Base-by-base conservation (phyloP, 1,140 invertebrate genomes). In the Drosophila obscura region DNA sequence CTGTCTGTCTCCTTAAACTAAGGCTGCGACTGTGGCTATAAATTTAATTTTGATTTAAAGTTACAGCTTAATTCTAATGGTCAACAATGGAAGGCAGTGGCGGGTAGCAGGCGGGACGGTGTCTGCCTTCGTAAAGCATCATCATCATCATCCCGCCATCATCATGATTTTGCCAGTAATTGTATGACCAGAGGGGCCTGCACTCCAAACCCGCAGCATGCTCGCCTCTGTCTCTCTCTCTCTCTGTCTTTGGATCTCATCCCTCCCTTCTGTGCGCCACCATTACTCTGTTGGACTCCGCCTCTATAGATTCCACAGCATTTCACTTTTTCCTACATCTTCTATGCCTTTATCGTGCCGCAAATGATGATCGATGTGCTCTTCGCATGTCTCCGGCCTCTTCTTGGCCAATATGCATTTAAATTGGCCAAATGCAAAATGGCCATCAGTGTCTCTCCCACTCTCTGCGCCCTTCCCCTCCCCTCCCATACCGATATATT, bases 341-440 rank as follows among this genome's bases (percentile, higher is more conserved):
- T 39, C 35, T 39, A 39, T 11, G 35, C 35, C 35, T 69, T 69
- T 69, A 69, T 84, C 83, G 66, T 88, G 79, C 83, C 83, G 72
- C 82, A 88, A 87, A 87, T 88, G 75, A 87, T 87, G 82, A 87
- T 87, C 82, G 82, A 87, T 87, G 82, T 73, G 75, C 79, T 75
- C 66, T 73, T 88, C 79, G 82, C 82, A 87, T 87, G 82, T 88
- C 74, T 67, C 60, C 80, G 64, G 46, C 56, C 50, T 56, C 56
- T 53, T 66, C 46, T 35, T 35, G 65, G 50, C 48, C 58, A 73
- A 72, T 63, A 81, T 78, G 43, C 80, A 83, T 77, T 87, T 74
- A 77, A 85, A 85, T 85, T 87, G 64, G 78, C 69, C 52, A 77
- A 77, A 84, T 81, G 81, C 81, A 83, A 73, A 72, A 81, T 80